Base-by-base conservation (phyloP, 2,113 vertebrate species). In the Hymenochirus boettgeri region DNA sequence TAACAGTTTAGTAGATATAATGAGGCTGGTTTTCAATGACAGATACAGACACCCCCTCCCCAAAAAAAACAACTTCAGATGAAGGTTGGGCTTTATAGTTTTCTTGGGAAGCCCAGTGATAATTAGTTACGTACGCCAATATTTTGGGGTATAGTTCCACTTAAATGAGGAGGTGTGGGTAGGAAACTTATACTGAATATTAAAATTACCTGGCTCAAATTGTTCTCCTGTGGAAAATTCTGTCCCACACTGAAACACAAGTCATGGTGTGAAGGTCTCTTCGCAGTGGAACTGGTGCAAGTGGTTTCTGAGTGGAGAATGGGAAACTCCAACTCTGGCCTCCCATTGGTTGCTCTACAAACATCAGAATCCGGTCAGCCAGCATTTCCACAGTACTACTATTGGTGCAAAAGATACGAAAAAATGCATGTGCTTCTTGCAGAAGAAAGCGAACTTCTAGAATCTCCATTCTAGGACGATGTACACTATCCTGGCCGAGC, bases 201-300 rank as follows among this genome's bases (percentile, higher is more conserved):
- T n/a, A 50, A 5, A 22, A 11, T 75, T 83, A 89, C 87, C 86
- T 90, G 78, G 86, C 74, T 76, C 80, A 47, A 79, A 62, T 59
- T 76, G 83, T 52, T 84, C 83, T 37, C 77, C 81, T 59, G 74
- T 73, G 39, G 65, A 71, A 71, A 70, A 77, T 58, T 83, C 81
- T 21, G 76, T 82, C 61, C 87, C 85, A 39, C 89, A 90, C 9
- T 77, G 80, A 76, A 90, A 89, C 74, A 83, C 64, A 55, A 91
- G 66, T 88, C 82, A 0, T 87, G 87, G 65, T 87, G 79, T 62
- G 86, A 89, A 69, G 82, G 84, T 71, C 82, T 86, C n/a, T 69
- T 88, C n/a, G 83, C 74, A 83, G 73, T 73, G 83, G 79, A 48
- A 88, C 45, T 0, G 76, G 73, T 75, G 79, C 5, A 0, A 84